A percentile compares a stretch with the other conserved stretches of the same genome.
phyloP scores from a whole-genome alignment of 37 sponge, comb jelly and placozoan species.

The Diacarnus erythraeanus region DNA sequence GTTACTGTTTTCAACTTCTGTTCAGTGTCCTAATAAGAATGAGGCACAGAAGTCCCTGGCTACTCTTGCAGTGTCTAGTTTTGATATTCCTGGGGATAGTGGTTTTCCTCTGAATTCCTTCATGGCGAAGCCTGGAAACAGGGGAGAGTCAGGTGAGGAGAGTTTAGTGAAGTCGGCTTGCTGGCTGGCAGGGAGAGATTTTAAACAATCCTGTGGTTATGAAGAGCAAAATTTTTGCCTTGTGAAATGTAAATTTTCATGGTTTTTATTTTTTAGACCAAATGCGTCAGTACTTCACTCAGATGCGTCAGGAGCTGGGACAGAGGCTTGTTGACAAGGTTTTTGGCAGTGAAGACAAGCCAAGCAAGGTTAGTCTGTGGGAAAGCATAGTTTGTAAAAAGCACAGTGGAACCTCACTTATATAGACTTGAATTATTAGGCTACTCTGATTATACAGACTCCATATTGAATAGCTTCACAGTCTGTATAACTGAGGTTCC shows the following conservation, averaged over 20 bases:
- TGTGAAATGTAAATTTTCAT: too few species aligned
- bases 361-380: conserved; percentile 89
- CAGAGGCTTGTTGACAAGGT: conserved; percentile 94
- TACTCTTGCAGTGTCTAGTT: conserved; percentile 82
- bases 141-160: conserved; percentile 69
- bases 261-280: conserved; percentile 53
- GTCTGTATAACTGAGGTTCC: too few species aligned
- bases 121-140: conserved; percentile 77
- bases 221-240: too few species aligned
- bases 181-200: too few species aligned
- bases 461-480: not conserved
- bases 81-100: conserved; percentile 94
- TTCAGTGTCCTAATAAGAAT: conserved; percentile 75
- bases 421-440: too few species aligned
- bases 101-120: conserved; percentile 95
- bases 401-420: too few species aligned
- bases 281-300: conserved; percentile 89
- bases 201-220: too few species aligned
- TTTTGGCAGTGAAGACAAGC: conserved; percentile 68
- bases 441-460: too few species aligned
- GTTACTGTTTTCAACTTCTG: not conserved
- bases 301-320: conserved; percentile 93
- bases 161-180: too few species aligned
- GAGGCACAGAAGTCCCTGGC: conserved; percentile 89
- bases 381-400: too few species aligned